phyloP scores from a whole-genome alignment of 2,797 vertebrate genomes.

The Harpagifer antarcticus region DNA sequence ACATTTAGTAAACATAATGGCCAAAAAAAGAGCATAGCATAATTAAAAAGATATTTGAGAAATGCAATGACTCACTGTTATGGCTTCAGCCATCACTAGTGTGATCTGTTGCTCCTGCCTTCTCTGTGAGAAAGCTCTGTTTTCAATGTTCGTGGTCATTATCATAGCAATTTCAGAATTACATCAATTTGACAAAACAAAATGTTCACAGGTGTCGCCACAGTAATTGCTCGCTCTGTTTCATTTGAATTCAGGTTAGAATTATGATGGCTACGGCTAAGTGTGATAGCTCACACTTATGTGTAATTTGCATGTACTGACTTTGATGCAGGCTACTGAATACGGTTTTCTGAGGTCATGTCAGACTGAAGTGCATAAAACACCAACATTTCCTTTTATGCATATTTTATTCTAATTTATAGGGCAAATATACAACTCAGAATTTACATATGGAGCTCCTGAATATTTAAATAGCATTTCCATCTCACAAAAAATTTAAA shows the following conservation, averaged over 20 bases:
- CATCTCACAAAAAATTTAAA: too few relatives aligned
- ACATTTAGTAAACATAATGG: constrained; percentile 1
- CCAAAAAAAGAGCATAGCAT: constrained; percentile 1
- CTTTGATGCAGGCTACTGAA: too few relatives aligned
- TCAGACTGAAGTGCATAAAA: background rate
- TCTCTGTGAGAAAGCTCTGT: constrained; percentile 6
- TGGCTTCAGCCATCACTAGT: background rate
- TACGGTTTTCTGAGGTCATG: background rate
- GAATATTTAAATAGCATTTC: too few relatives aligned
- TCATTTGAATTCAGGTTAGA: constrained; percentile 15
- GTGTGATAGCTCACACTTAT: background rate
- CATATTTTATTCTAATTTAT: background rate
- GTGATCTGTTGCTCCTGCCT: constrained; percentile 12
- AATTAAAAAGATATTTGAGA: constrained; percentile 5
- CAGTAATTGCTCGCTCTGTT: background rate
- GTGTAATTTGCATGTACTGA: constrained; percentile 3
- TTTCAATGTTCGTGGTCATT: constrained; percentile 13
- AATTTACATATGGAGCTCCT: too few relatives aligned
- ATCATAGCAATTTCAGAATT: constrained; percentile 1
- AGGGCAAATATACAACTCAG: too few relatives aligned
- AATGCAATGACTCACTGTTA: constrained; percentile 19
- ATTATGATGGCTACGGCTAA: background rate
- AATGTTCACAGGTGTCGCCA: background rate
- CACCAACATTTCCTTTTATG: background rate
- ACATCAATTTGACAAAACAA: constrained; percentile 6